Evolutionary conservation across 1,140 invertebrate genomes (phyloP).

Genomic region (Trypoxylus dichotomus): DNA sequence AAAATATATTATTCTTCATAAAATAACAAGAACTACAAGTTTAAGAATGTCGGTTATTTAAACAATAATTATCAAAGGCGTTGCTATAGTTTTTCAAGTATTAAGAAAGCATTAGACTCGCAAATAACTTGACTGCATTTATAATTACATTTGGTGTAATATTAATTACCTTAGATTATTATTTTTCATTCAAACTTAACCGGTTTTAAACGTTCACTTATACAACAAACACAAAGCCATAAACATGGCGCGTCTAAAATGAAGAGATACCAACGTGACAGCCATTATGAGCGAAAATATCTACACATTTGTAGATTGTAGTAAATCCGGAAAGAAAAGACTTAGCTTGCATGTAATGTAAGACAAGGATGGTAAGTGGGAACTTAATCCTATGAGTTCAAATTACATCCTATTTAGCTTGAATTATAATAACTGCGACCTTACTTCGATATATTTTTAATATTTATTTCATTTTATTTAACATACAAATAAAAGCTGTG

Average conservation of each 20-base stretch:
- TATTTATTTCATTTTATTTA: no score
- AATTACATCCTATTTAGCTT: no score
- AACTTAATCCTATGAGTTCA: no score
- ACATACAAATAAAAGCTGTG: no score
- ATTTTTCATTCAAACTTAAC: conserved; percentile 7
- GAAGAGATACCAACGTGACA: background rate
- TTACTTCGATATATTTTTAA: no score
- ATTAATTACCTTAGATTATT: background rate
- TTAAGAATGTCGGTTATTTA: conserved; percentile 1
- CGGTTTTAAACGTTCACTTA: background rate
- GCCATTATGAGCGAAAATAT: background rate
- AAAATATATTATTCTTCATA: background rate
- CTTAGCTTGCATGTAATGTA: no score
- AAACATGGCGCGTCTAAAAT: conserved; percentile 16
- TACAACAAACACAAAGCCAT: conserved; percentile 18
- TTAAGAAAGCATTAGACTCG: background rate
- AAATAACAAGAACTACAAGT: background rate
- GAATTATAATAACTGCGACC: no score
- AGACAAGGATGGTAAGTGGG: no score
- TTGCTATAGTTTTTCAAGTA: background rate
- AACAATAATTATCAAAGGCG: background rate
- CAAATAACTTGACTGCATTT: background rate
- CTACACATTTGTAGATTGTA: background rate
- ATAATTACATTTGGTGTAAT: background rate
- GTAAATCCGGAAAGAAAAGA: background rate